phyloP scores from a whole-genome alignment of 1,140 invertebrate genomes.

The Orchesella cincta region DNA sequence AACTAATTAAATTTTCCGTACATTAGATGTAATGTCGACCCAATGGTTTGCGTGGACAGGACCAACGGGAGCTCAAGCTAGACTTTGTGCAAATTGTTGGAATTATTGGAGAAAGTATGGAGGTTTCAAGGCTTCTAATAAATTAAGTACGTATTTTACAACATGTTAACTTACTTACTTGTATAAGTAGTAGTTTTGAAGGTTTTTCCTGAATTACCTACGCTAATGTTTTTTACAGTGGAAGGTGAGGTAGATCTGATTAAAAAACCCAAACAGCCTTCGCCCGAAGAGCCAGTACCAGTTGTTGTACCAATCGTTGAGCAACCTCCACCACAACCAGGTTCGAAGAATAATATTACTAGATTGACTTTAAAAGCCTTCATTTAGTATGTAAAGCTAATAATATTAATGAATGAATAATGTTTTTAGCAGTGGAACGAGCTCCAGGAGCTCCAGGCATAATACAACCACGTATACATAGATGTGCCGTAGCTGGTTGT shows the following conservation, averaged over 20 bases:
- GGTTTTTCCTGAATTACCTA: too few relatives aligned
- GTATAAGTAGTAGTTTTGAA: too few relatives aligned
- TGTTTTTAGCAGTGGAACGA: constrained; percentile 30
- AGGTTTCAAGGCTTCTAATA: constrained; percentile 74
- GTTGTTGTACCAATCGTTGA: neutral
- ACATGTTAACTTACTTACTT: too few relatives aligned
- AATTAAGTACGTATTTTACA: constrained; percentile 57
- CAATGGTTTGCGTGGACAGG: constrained; percentile 95
- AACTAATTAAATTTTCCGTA: constrained; percentile 50
- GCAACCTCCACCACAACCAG: neutral
- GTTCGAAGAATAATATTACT: neutral
- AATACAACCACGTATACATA: constrained; percentile 65
- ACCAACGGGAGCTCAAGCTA: constrained; percentile 82
- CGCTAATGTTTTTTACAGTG: neutral
- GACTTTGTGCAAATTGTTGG: constrained; percentile 92
- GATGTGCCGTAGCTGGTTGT: constrained; percentile 85
- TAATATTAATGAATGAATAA: neutral
- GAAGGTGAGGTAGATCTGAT: constrained; percentile 44
- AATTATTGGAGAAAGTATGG: constrained; percentile 98
- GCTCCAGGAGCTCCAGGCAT: constrained; percentile 42
- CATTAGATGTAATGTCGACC: constrained; percentile 70
- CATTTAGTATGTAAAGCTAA: neutral
- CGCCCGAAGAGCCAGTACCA: constrained; percentile 37
- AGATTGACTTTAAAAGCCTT: too few relatives aligned
- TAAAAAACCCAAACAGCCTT: constrained; percentile 55